Conservation (phyloP, 2,797 vertebrate genomes). For the Bufotes viridis region DNA sequence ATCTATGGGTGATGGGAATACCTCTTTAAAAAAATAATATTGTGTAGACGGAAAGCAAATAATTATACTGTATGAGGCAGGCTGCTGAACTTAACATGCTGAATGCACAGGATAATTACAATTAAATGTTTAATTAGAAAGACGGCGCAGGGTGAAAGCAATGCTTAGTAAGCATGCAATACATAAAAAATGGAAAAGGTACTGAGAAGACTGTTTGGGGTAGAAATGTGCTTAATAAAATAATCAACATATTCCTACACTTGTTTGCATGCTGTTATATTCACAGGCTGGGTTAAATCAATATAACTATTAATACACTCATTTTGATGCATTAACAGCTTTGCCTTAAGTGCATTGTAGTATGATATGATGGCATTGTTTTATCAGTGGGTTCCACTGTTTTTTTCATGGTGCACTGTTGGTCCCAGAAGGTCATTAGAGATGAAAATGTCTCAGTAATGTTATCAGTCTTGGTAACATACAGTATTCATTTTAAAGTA, state of each 20-base stretch:
- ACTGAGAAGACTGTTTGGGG: background rate
- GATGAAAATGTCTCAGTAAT: too few species aligned
- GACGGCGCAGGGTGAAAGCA: background rate
- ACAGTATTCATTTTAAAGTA: too few species aligned
- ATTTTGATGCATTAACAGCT: background rate
- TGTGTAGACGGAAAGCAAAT: background rate
- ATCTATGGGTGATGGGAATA: background rate
- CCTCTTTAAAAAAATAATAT: background rate
- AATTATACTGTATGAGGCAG: background rate
- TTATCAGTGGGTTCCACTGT: too few species aligned
- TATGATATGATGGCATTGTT: too few species aligned
- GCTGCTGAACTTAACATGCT: background rate
- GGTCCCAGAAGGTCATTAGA: too few species aligned
- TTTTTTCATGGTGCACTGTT: too few species aligned
- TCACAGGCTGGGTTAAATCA: background rate
- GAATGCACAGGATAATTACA: slow-evolving; percentile 25
- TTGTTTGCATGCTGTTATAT: background rate
- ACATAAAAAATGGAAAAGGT: background rate
- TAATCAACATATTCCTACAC: background rate
- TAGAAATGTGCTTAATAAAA: slow-evolving; percentile 6
- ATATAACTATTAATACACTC: background rate
- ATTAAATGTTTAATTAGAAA: slow-evolving; percentile 19
- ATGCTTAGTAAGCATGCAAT: slow-evolving; percentile 1
- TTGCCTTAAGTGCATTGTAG: background rate
- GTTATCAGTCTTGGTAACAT: too few species aligned